A percentile compares a stretch with the other conserved stretches of the same genome.
These are phyloP conservation scores for Momotus momota DNA, from an alignment of 2,797 vertebrate species.

Conservation along the genomic window DNA sequence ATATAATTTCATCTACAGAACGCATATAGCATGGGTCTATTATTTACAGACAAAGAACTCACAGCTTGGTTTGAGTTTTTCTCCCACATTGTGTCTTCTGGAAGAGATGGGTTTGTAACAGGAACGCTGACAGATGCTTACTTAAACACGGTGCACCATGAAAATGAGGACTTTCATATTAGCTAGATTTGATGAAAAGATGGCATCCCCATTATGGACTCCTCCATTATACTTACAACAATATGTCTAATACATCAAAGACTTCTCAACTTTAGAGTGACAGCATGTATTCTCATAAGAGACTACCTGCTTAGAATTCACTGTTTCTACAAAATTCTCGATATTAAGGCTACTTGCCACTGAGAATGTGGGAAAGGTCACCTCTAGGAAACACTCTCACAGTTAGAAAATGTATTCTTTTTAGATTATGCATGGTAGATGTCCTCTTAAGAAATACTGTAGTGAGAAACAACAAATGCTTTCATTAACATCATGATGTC, in stretches of 20 bases:
- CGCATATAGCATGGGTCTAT: background rate
- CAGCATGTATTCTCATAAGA: background rate
- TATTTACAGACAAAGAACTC: background rate
- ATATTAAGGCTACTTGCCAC: background rate
- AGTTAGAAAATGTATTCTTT: background rate
- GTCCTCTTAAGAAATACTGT: background rate
- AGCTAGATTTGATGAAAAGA: background rate
- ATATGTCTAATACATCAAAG: background rate
- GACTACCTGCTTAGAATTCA: background rate
- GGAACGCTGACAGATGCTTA: background rate
- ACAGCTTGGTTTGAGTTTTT: background rate
- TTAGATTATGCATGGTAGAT: background rate
- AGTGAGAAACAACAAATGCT: background rate
- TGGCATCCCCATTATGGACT: background rate
- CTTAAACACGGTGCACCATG: background rate
- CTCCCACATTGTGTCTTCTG: background rate
- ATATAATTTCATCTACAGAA: background rate
- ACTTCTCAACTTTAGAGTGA: background rate
- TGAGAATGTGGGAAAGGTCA: background rate
- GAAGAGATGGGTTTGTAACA: background rate
- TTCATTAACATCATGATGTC: background rate
- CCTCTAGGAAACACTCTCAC: background rate
- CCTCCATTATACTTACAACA: background rate
- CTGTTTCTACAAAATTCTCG: background rate
- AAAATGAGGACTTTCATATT: background rate